These are phyloP conservation scores for Axis porcinus DNA, from an alignment of 2,113 vertebrate species.

Conservation along the genomic window DNA sequence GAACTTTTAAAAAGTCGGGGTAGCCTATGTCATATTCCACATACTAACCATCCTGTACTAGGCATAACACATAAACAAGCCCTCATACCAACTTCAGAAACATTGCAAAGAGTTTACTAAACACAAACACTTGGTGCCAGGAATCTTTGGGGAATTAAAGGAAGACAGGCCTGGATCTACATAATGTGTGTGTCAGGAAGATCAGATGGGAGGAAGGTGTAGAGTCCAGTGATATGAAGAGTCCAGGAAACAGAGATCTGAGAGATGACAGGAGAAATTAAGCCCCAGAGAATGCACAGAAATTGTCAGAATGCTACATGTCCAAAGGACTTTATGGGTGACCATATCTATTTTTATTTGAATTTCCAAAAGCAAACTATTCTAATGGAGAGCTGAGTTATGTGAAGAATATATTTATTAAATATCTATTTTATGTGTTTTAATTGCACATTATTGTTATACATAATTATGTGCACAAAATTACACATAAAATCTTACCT, in stretches of 20 bases:
- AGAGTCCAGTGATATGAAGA: background rate
- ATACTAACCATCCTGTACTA: background rate
- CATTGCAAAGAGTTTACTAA: background rate
- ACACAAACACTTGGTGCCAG: background rate
- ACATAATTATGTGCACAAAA: background rate
- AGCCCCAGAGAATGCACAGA: background rate
- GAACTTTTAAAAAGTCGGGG: background rate
- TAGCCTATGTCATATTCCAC: background rate
- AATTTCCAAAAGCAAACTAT: background rate
- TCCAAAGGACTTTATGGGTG: background rate
- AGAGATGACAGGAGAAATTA: background rate
- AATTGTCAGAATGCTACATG: background rate
- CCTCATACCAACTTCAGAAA: background rate
- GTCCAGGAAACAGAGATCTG: background rate
- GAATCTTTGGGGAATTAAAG: background rate
- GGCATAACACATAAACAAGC: background rate
- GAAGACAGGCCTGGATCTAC: background rate
- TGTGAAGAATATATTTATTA: background rate
- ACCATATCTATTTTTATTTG: background rate
- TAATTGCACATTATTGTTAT: background rate
- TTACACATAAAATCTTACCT: too few relatives aligned
- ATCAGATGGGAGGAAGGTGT: background rate
- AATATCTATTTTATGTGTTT: background rate
- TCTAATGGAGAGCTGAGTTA: background rate
- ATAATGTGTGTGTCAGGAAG: background rate